Conservation (phyloP, 30 jellyfish, hydroid and myxozoan genomes). For the Aurelia aurita complex sp. Pacific region DNA sequence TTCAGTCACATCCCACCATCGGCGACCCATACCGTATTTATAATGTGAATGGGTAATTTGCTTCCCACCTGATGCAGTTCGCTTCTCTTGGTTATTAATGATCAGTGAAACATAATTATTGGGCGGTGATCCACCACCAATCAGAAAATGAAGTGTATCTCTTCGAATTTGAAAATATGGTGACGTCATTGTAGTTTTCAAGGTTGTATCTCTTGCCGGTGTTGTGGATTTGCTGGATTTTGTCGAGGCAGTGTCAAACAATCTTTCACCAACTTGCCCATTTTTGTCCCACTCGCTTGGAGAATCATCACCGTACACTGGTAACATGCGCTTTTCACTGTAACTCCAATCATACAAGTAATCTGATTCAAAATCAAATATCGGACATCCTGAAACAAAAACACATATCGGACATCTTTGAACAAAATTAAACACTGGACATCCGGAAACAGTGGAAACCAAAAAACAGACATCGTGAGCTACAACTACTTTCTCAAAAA, state of each 20-base stretch:
- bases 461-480: no score
- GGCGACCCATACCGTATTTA: not conserved
- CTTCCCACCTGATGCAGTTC: conserved; percentile 4
- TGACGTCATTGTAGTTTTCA: conserved; percentile 23
- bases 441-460: no score
- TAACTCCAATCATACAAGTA: no score
- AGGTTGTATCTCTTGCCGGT: conserved; percentile 1
- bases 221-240: not conserved
- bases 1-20: conserved; percentile 44
- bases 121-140: conserved; percentile 40
- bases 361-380: no score
- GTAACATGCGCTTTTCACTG: no score
- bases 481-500: no score
- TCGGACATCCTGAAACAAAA: no score
- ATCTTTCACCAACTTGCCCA: not conserved
- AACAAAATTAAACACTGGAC: no score
- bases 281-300: not conserved
- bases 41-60: not conserved
- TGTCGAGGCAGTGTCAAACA: conserved; percentile 3
- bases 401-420: no score
- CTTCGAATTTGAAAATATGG: conserved; percentile 25
- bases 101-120: conserved; percentile 20
- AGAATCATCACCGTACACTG: not conserved
- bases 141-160: not conserved
- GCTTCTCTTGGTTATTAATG: conserved; percentile 1